Percentiles rank a stretch among this genome's conserved stretches.
Conservation (phyloP, 2,113 vertebrate genomes). For the Bungarus multicinctus region DNA sequence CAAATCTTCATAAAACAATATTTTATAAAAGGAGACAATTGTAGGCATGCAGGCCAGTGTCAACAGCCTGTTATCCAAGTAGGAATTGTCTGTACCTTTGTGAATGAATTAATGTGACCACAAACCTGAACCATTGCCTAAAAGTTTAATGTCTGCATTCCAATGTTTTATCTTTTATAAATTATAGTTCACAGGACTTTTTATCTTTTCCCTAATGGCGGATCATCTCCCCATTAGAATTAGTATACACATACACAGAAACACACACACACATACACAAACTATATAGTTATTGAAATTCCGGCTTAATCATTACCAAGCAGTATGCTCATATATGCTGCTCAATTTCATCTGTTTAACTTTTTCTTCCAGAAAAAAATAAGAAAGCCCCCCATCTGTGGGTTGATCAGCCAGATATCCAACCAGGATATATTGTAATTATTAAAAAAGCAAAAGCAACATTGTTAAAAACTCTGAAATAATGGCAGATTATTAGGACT, state of each 20-base stretch:
- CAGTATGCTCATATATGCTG: not conserved
- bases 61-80: not conserved
- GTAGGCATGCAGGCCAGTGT: not conserved
- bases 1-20: not conserved
- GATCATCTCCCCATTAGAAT: not conserved
- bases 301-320: not conserved
- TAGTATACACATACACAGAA: not conserved
- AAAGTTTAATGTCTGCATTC: not conserved
- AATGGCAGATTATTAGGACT: not conserved
- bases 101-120: not conserved
- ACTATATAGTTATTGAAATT: not conserved
- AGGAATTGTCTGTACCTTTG: conserved; percentile 6
- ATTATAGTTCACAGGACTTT: not conserved
- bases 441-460: not conserved
- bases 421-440: not conserved
- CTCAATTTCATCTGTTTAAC: not conserved
- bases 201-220: not conserved
- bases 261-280: not conserved
- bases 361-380: not conserved
- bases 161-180: not conserved
- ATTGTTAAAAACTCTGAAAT: not conserved
- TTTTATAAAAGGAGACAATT: not conserved
- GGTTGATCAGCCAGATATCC: not conserved
- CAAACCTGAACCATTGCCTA: not conserved
- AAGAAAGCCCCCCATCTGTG: not conserved